phyloP scores from a whole-genome alignment of 64 coral and sea anemone genomes.

The Pachyseris speciosa region DNA sequence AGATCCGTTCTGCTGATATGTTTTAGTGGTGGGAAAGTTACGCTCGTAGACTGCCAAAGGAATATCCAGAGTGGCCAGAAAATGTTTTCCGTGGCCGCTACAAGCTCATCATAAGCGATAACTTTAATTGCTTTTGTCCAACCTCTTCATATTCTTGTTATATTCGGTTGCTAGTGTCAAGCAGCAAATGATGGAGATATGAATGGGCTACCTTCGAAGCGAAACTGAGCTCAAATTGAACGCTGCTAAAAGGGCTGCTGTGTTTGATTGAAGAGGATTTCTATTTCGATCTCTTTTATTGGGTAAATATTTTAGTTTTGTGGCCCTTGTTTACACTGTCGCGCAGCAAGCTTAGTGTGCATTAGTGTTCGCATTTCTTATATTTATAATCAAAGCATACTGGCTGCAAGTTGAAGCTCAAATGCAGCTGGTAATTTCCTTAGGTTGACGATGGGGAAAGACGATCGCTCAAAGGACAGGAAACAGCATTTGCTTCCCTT shows the following conservation, averaged over 20 bases:
- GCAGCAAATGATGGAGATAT: neutral
- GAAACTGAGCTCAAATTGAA: neutral
- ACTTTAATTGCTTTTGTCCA: slow-evolving; percentile 17
- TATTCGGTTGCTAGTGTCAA: neutral
- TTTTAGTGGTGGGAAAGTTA: neutral
- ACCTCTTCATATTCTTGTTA: neutral
- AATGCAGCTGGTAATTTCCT: neutral
- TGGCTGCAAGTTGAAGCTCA: too few species aligned
- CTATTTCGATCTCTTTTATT: slow-evolving; percentile 3
- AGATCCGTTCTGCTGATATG: neutral
- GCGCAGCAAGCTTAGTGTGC: neutral
- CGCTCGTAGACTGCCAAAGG: neutral
- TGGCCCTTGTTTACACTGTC: slow-evolving; percentile 16
- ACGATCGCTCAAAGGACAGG: slow-evolving; percentile 29
- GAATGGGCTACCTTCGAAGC: neutral
- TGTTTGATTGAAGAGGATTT: slow-evolving; percentile 3
- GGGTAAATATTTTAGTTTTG: slow-evolving; percentile 40
- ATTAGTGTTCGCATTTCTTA: too few species aligned
- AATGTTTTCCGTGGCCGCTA: neutral
- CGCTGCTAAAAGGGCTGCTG: neutral
- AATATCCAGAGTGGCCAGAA: too few species aligned
- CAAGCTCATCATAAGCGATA: neutral
- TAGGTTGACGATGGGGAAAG: slow-evolving; percentile 23
- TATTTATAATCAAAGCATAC: too few species aligned
- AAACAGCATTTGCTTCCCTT: slow-evolving; percentile 42